Evolutionary conservation across 2,888 invertebrate species (phyloP).

Genomic region (Phalera bucephala): DNA sequence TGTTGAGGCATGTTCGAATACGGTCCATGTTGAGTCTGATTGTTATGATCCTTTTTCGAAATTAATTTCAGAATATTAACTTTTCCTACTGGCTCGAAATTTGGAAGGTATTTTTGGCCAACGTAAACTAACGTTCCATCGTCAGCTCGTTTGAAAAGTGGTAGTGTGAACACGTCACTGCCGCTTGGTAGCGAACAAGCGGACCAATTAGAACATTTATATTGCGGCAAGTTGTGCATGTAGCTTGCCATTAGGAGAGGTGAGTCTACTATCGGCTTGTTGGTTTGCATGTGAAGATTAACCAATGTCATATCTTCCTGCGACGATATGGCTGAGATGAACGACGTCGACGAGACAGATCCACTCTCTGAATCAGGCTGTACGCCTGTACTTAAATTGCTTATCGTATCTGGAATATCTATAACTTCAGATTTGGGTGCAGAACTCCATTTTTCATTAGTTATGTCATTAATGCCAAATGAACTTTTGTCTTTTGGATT

Average conservation of each 20-base stretch:
- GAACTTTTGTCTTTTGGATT: conserved; percentile 80
- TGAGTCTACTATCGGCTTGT: conserved; percentile 95
- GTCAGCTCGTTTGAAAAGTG: conserved; percentile 90
- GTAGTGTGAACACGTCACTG: conserved; percentile 90
- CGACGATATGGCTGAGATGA: conserved; percentile 95
- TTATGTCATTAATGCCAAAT: conserved; percentile 74
- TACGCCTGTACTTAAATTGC: conserved; percentile 66
- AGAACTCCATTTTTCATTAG: conserved; percentile 69
- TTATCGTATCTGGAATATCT: conserved; percentile 67
- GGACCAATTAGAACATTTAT: conserved; percentile 90
- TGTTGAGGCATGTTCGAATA: conserved; percentile 68
- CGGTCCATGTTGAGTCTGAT: conserved; percentile 67
- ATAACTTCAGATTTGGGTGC: conserved; percentile 58
- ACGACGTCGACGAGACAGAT: conserved; percentile 92
- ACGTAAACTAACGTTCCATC: conserved; percentile 90
- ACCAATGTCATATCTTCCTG: conserved; percentile 96
- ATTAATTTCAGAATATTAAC: conserved; percentile 66
- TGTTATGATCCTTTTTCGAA: conserved; percentile 70
- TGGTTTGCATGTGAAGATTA: conserved; percentile 96
- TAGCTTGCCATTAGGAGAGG: conserved; percentile 97
- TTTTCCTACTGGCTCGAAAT: conserved; percentile 65
- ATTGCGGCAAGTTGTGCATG: conserved; percentile 94
- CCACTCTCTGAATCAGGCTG: conserved; percentile 89
- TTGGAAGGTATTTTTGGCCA: conserved; percentile 79
- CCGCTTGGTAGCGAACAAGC: conserved; percentile 87